Evolutionary conservation across 1,140 invertebrate species (phyloP), one percentile per base, ranked within the genome.

Genomic region (Bombus sibiricus): DNA sequence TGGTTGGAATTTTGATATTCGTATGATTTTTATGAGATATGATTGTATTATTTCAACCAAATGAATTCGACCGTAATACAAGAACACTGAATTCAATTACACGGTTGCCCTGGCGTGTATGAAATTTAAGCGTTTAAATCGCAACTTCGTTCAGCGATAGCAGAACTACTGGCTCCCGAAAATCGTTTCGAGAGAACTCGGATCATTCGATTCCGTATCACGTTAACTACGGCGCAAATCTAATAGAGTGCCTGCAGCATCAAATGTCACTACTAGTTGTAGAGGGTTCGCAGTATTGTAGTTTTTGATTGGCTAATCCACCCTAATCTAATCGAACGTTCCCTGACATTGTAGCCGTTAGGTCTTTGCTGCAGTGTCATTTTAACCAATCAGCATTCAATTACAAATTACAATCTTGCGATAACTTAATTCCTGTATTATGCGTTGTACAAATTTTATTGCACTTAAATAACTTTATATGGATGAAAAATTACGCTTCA

Each of bases 251-350:
- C 91, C 92, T 92, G 92, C 91, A 93, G 94, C 93, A 93, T 95
- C 94, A 92, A 95, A 94, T 95, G 94, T 95, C 94, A 94, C 94
- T 94, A 85, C 87, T 90, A 87, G 87, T 90, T 89, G 87, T 83
- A 86, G 89, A 90, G 88, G 93, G 91, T 90, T 91, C 91, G 92
- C 88, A 93, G 93, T 91, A 94, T 94, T 94, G 93, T 94, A 94
- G 93, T 94, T 94, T 95, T 94, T 94, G 93, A 95, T 95, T 95
- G 94, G 93, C 93, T 95, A 95, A 95, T 95, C 94, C 93, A 90
- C 91, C 93, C 94, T 95, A 95, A 95, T 95, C 94, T 94, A 94
- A 95, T 95, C 94, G 93, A 91, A 85, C 89, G 90, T 83, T 73
- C 89, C 83, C 89, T 80, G 69, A 86, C 82, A 75, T 83, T 81